Evolutionary conservation across 2,888 invertebrate species (phyloP).

Genomic region (Thymelicus lineola): DNA sequence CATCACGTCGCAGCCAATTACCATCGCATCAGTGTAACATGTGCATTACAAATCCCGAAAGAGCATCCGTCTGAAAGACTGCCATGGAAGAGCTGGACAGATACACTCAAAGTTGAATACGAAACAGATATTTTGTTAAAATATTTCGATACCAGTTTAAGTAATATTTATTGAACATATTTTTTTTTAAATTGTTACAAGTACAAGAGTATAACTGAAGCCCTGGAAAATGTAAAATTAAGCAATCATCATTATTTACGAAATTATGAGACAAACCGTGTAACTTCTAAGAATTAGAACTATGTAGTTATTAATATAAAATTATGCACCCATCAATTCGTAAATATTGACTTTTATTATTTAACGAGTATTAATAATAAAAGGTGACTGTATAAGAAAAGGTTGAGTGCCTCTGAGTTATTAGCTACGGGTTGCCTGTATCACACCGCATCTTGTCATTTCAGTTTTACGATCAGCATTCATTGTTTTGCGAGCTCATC

Average conservation of each 20-base stretch:
- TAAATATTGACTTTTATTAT: too few species aligned
- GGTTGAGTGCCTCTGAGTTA: constrained; percentile 51
- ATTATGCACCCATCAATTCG: too few species aligned
- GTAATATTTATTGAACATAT: too few species aligned
- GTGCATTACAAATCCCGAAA: constrained; percentile 49
- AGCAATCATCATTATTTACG: too few species aligned
- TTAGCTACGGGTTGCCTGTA: constrained; percentile 60
- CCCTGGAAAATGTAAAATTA: too few species aligned
- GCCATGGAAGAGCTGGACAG: constrained; percentile 51
- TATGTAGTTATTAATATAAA: too few species aligned
- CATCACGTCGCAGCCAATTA: constrained; percentile 20
- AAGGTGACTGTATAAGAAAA: background rate
- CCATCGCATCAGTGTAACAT: constrained; percentile 42
- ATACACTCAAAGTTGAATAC: constrained; percentile 7
- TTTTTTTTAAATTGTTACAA: too few species aligned
- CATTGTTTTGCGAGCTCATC: constrained; percentile 77
- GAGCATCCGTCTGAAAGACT: constrained; percentile 41
- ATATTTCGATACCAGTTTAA: too few species aligned
- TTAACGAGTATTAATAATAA: background rate
- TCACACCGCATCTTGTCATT: constrained; percentile 73
- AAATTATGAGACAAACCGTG: too few species aligned
- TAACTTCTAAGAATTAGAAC: too few species aligned
- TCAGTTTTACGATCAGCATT: constrained; percentile 68
- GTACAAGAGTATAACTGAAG: too few species aligned
- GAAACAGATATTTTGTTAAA: background rate